Conservation (phyloP, 2,113 vertebrate species). For the Dolichallabes microphthalmus region DNA sequence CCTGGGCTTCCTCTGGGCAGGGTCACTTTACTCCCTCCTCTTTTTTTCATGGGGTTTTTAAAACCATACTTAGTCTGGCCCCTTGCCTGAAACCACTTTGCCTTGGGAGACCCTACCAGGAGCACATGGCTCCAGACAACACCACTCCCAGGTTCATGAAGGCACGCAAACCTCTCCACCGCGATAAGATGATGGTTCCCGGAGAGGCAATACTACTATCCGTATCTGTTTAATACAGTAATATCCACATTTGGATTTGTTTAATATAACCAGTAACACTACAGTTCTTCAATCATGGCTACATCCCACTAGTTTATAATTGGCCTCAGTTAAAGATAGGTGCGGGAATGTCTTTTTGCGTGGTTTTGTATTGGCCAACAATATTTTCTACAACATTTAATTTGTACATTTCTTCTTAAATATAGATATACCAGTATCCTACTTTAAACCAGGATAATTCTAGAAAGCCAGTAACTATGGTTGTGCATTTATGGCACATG, state of each 20-base stretch:
- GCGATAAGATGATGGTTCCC: too few species aligned
- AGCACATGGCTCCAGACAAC: too few species aligned
- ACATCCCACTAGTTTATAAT: background rate
- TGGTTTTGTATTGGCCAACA: background rate
- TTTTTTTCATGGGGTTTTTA: too few species aligned
- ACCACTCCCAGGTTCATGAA: too few species aligned
- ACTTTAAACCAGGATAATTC: background rate
- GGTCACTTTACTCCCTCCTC: too few species aligned
- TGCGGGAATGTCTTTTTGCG: background rate
- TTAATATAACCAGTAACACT: background rate
- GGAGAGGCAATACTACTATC: background rate
- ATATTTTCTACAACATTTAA: background rate
- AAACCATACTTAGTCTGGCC: too few species aligned
- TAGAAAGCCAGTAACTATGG: background rate
- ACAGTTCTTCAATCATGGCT: background rate
- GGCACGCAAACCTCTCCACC: too few species aligned
- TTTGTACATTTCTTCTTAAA: background rate
- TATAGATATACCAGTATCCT: background rate
- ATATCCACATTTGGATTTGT: background rate
- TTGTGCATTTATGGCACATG: background rate
- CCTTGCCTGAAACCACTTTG: too few species aligned
- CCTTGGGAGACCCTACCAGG: too few species aligned
- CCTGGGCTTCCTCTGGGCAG: too few species aligned
- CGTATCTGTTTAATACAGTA: background rate
- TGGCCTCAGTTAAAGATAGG: background rate